phyloP scores from a whole-genome alignment of 2,113 vertebrate genomes.

The Nyctereutes procyonoides region DNA sequence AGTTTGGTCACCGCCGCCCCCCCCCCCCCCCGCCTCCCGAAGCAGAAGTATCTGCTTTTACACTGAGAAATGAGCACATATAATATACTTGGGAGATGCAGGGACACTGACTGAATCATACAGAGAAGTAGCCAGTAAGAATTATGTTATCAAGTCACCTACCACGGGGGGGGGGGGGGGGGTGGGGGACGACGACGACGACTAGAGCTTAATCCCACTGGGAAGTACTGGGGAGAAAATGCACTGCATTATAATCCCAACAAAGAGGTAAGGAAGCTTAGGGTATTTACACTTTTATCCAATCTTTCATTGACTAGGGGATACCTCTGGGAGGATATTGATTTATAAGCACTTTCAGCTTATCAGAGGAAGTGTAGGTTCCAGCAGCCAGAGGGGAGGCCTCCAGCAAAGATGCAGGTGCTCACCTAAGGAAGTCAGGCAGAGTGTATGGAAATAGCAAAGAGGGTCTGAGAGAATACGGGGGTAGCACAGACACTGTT shows the following conservation, averaged over 20 bases:
- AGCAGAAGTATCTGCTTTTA: background rate
- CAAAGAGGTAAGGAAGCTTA: background rate
- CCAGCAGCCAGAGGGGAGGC: background rate
- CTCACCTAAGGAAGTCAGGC: background rate
- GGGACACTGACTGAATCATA: background rate
- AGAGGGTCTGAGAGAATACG: background rate
- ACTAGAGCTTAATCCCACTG: background rate
- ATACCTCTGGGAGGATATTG: background rate
- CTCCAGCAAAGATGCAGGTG: background rate
- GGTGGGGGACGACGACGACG: no score
- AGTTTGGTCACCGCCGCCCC: background rate
- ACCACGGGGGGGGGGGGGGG: background rate
- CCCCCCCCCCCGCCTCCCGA: background rate
- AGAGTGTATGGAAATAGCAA: background rate
- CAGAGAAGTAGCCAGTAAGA: background rate
- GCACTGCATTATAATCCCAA: background rate
- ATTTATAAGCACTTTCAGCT: background rate
- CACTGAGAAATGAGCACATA: background rate
- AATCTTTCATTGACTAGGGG: background rate
- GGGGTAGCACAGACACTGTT: no score
- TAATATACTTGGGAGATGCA: background rate
- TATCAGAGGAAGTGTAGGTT: background rate
- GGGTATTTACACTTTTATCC: background rate
- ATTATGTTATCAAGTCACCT: background rate
- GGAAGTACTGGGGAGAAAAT: background rate